These are phyloP conservation scores for Ophion obscuratus DNA, from an alignment of 2,888 invertebrate genomes.

Conservation along the genomic window DNA sequence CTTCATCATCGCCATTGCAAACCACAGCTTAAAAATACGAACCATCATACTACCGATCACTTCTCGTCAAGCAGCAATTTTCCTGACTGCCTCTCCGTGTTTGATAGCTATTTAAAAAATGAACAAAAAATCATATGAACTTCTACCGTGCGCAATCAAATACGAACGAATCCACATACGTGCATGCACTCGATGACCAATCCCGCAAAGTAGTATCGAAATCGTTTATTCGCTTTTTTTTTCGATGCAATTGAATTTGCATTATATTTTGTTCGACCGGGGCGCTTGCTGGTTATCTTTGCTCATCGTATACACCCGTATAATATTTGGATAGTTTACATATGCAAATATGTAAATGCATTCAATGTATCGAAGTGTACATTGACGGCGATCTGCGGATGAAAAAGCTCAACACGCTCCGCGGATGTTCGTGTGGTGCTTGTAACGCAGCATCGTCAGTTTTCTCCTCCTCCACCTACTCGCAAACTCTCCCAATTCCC, in stretches of 20 bases:
- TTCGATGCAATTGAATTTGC: conserved; percentile 22
- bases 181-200: not conserved
- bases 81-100: not conserved
- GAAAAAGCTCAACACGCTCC: conserved; percentile 26
- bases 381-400: conserved; percentile 34
- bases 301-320: conserved; percentile 20
- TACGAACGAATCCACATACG: conserved; percentile 10
- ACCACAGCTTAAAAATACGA: not conserved
- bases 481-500: not conserved
- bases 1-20: not conserved
- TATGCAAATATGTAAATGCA: conserved; percentile 42
- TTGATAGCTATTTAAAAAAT: not conserved
- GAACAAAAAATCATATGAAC: not conserved
- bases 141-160: not conserved
- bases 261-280: conserved; percentile 29
- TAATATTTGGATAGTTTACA: conserved; percentile 14
- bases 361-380: conserved; percentile 47
- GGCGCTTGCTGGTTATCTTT: conserved; percentile 33
- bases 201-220: conserved; percentile 47
- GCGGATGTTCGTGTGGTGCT: conserved; percentile 13
- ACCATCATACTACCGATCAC: not conserved
- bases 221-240: conserved; percentile 43
- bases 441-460: conserved; percentile 19
- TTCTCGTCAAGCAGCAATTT: not conserved
- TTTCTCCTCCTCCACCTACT: not conserved